Base-by-base conservation (phyloP, 2,797 vertebrate genomes). In the Pangasius sanitwongsei region DNA sequence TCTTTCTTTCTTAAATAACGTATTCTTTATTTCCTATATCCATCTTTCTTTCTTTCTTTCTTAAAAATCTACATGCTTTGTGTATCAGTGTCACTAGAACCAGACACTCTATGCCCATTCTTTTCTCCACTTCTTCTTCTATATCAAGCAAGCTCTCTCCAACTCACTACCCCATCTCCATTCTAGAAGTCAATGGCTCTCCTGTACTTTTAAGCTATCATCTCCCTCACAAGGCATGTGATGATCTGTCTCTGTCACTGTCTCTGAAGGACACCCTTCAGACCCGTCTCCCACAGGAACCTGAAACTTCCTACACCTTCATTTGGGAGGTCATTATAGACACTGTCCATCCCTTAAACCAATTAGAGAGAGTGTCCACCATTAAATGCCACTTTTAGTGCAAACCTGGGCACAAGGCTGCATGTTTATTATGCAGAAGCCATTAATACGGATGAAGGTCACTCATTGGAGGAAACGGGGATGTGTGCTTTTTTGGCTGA, bases 141-240 rank as follows among this genome's bases (percentile, higher is more conserved):
- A 86, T 89, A 90, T 92, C 90, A 90, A 89, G 87, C 77, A 37
- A 87, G 72, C 41, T 13, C n/a, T 55, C 50, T 1, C 15, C 37
- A 80, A 34, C 16, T n/a, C 50, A 50, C n/a, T 20, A 80, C 90
- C 67, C 82, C 92, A 57, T 92, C 94, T 1, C 48, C 91, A 93
- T 94, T 95, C 94, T 95, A 94, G 92, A 94, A 94, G 94, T 94
- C 93, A 93, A 96, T 92, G 92, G 93, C 95, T 97, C 95, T 94
- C 92, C 92, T 87, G 92, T 93, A 92, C 95, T 96, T 94, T 95
- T 95, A 95, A 95, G 94, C 91, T 94, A 93, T 96, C 94, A 93
- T 50, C 91, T 86, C 87, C 91, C 94, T 93, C 94, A 89, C 89
- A 94, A 94, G 95, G 93, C 91, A 41, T 11, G 12, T 23, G 44